Percentiles rank a stretch among this genome's conserved stretches.
phyloP scores from a whole-genome alignment of 2,888 invertebrate genomes.

The Fragum fragum region DNA sequence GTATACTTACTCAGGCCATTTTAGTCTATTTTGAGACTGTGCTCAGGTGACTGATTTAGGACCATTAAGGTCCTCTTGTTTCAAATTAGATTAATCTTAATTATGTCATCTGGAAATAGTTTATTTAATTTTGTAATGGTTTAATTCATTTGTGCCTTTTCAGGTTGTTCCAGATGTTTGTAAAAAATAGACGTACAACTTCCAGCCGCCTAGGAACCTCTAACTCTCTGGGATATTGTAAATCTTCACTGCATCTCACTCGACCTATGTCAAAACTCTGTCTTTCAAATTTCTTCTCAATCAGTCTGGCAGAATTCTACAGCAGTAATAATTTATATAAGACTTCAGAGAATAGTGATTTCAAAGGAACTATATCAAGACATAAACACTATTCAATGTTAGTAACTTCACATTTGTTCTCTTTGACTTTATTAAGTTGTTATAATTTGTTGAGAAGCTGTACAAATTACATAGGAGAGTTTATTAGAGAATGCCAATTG shows the following conservation, averaged over 20 bases:
- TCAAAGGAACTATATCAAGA: slow-evolving; percentile 15
- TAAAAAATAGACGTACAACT: slow-evolving; percentile 23
- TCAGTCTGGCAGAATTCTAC: slow-evolving; percentile 80
- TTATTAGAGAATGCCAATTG: slow-evolving; percentile 47
- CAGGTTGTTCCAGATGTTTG: slow-evolving; percentile 64
- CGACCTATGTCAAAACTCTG: slow-evolving; percentile 83
- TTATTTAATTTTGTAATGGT: too few relatives aligned
- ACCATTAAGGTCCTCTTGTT: too few relatives aligned
- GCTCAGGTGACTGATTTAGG: too few relatives aligned
- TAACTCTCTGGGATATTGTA: slow-evolving; percentile 19
- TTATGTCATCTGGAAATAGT: too few relatives aligned
- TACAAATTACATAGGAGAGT: neutral
- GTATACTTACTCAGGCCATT: too few relatives aligned
- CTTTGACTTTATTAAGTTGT: neutral
- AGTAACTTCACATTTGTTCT: neutral
- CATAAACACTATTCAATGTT: slow-evolving; percentile 21
- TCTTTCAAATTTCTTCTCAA: slow-evolving; percentile 78
- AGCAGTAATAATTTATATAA: slow-evolving; percentile 77
- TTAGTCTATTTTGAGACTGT: too few relatives aligned
- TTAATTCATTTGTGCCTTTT: too few relatives aligned
- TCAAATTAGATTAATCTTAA: too few relatives aligned
- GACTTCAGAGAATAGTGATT: neutral
- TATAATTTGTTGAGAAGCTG: neutral
- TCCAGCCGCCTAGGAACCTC: slow-evolving; percentile 23
- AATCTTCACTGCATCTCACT: slow-evolving; percentile 71